Evolutionary conservation across 2,888 invertebrate genomes (phyloP).

Genomic region (Agriotes lineatus): DNA sequence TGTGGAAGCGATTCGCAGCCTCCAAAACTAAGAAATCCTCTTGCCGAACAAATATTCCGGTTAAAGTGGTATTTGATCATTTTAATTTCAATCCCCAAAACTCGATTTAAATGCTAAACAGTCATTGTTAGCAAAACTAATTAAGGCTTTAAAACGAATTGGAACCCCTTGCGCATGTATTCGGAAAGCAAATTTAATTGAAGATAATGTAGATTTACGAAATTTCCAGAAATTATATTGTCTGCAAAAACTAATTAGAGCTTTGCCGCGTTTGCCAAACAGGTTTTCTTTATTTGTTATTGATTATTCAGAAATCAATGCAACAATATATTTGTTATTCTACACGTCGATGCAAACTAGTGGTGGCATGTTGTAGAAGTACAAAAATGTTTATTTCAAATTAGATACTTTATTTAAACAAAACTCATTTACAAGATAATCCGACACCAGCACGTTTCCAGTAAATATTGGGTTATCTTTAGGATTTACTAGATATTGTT

Average conservation of each 20-base stretch:
- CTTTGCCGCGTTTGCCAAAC: constrained; percentile 12
- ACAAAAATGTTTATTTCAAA: too few relatives aligned
- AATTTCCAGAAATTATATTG: constrained; percentile 38
- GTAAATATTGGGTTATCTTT: too few relatives aligned
- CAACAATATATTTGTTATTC: too few relatives aligned
- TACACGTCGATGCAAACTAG: too few relatives aligned
- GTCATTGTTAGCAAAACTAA: constrained; percentile 52
- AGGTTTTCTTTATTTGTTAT: too few relatives aligned
- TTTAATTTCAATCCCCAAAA: constrained; percentile 49
- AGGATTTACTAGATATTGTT: not conserved
- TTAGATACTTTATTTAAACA: too few relatives aligned
- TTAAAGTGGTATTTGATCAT: constrained; percentile 39
- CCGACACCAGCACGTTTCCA: too few relatives aligned
- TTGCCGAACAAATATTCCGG: constrained; percentile 12
- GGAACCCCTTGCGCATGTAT: constrained; percentile 37
- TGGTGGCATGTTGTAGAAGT: too few relatives aligned
- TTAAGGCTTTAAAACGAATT: constrained; percentile 47
- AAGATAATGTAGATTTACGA: constrained; percentile 41
- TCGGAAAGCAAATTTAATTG: constrained; percentile 40
- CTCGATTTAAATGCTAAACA: constrained; percentile 54
- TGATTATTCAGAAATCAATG: too few relatives aligned
- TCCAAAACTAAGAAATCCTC: constrained; percentile 13
- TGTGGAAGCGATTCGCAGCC: not conserved
- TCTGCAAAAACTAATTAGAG: constrained; percentile 38
- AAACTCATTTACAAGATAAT: too few relatives aligned